Conservation (phyloP, 2,888 invertebrate genomes). For the Melinaea marsaeus region DNA sequence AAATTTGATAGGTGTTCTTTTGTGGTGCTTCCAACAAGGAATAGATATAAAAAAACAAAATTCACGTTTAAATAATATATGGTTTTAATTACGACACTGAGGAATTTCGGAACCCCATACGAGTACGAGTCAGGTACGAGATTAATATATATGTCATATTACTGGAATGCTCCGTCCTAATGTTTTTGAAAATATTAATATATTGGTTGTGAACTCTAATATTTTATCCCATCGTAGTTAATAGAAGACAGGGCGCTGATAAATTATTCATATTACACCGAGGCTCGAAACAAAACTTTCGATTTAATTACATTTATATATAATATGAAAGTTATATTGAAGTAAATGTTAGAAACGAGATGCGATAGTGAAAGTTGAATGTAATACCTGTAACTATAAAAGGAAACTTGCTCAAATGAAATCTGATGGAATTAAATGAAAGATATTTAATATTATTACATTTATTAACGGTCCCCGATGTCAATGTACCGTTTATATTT, state of each 20-base stretch:
- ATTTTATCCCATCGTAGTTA: constrained; percentile 22
- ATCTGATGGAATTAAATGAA: no score
- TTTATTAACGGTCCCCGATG: constrained; percentile 11
- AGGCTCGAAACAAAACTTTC: not conserved
- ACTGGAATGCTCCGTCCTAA: constrained; percentile 20
- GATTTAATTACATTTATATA: constrained; percentile 3
- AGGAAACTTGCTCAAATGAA: not conserved
- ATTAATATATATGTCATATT: constrained; percentile 2
- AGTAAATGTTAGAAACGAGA: constrained; percentile 3
- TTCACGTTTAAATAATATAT: no score
- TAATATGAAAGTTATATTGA: not conserved
- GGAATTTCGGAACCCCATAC: not conserved
- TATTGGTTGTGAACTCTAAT: constrained; percentile 36
- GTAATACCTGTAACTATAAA: not conserved
- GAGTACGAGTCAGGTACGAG: constrained; percentile 1
- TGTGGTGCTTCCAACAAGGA: no score
- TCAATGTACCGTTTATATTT: constrained; percentile 20
- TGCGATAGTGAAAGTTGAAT: not conserved
- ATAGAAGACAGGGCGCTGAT: not conserved
- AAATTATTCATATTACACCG: constrained; percentile 8
- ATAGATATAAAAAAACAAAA: no score
- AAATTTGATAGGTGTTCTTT: not conserved
- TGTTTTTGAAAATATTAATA: constrained; percentile 35
- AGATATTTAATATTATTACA: no score
- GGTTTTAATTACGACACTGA: no score